Evolutionary conservation across 2,113 vertebrate genomes (phyloP).

Genomic region (Siniperca chuatsi): DNA sequence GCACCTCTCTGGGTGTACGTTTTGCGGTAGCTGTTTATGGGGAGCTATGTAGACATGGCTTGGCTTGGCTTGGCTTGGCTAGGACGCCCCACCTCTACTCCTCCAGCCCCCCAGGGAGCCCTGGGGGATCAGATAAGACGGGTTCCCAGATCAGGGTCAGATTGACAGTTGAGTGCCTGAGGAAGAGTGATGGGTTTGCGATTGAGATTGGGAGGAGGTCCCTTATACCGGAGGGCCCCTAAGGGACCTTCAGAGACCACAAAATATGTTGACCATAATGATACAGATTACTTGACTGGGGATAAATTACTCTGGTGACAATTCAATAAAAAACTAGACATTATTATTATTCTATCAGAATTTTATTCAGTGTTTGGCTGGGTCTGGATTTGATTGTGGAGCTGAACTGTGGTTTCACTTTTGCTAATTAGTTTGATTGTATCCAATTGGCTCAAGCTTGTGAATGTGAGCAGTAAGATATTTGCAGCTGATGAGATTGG

Average conservation of each 20-base stretch:
- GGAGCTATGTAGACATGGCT: conserved; percentile 63
- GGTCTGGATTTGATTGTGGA: neutral
- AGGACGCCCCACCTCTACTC: conserved; percentile 63
- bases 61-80: conserved; percentile 78
- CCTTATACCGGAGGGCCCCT: conserved; percentile 46
- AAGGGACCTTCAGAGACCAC: conserved; percentile 45
- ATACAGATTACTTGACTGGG: conserved; percentile 47
- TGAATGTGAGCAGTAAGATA: conserved; percentile 17
- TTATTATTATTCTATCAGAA: neutral
- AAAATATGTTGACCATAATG: conserved; percentile 61
- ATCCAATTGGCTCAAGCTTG: conserved; percentile 26
- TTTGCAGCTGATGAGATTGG: conserved; percentile 49
- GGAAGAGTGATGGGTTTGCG: conserved; percentile 85
- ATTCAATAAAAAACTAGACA: conserved; percentile 24
- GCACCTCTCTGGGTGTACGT: conserved; percentile 42
- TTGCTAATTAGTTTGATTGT: conserved; percentile 42
- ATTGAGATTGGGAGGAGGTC: conserved; percentile 68
- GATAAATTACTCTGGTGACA: conserved; percentile 33
- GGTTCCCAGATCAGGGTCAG: conserved; percentile 81
- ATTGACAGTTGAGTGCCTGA: conserved; percentile 82
- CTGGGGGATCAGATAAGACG: conserved; percentile 83
- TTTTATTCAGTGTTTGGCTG: neutral
- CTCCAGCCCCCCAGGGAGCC: conserved; percentile 69
- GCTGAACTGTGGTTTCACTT: neutral
- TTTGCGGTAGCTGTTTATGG: conserved; percentile 33